Conservation (phyloP, 1,140 invertebrate species). For the Caenorhabditis latens region DNA sequence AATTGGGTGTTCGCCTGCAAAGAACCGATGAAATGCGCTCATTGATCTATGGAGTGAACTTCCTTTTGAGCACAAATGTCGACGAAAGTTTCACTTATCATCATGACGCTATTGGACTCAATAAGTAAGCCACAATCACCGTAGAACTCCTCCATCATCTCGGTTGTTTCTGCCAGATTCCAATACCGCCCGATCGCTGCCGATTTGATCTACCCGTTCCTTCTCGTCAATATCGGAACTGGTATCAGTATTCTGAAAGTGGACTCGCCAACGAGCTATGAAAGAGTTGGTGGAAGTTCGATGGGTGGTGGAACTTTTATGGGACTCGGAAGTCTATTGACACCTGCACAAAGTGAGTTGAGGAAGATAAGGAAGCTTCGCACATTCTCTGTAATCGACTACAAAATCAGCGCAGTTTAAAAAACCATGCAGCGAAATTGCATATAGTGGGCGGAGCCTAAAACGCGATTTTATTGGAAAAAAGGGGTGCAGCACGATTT, state of each 20-base stretch:
- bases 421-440: too few relatives aligned
- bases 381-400: not conserved
- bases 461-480: too few relatives aligned
- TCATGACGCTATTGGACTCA: slow-evolving; percentile 60
- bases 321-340: slow-evolving; percentile 62
- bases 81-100: slow-evolving; percentile 66
- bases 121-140: slow-evolving; percentile 23
- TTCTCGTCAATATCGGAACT: slow-evolving; percentile 65
- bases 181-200: slow-evolving; percentile 59
- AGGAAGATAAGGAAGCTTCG: too few relatives aligned
- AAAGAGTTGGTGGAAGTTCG: slow-evolving; percentile 62
- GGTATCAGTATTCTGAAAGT: slow-evolving; percentile 64
- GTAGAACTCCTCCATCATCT: not conserved
- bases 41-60: slow-evolving; percentile 61
- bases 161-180: slow-evolving; percentile 28
- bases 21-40: slow-evolving; percentile 63
- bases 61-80: slow-evolving; percentile 61
- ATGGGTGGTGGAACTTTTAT: slow-evolving; percentile 65
- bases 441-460: too few relatives aligned
- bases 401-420: too few relatives aligned
- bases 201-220: slow-evolving; percentile 60
- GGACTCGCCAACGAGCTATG: slow-evolving; percentile 59
- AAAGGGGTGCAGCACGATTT: too few relatives aligned
- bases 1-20: slow-evolving; percentile 63
- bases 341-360: slow-evolving; percentile 56